Base-by-base conservation (phyloP, 2,113 vertebrate genomes). In the Patagioenas fasciata region DNA sequence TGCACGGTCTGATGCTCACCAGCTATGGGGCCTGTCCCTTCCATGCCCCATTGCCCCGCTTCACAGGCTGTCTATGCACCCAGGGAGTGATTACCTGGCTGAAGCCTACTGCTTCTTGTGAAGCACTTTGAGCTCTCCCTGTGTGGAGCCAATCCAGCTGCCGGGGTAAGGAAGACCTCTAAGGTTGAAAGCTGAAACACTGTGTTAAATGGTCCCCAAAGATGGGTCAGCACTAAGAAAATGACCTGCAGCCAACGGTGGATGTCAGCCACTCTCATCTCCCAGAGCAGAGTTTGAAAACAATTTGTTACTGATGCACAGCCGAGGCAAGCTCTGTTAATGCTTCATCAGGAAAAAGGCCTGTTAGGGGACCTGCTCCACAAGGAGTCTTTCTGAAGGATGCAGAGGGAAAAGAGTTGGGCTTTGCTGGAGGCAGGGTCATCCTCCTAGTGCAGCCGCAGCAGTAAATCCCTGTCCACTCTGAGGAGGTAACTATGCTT, bases 111-210 rank as follows among this genome's bases (percentile, higher is more conserved):
- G 60, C 50, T 70, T 64, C 15, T 42, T 13, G 31, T 34, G 54
- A 18, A 86, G 44, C 0, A 5, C 57, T 72, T 81, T 44, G 61
- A 82, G 87, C 36, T 92, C 36, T 34, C 11, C 48, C 44, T 61
- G 12, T 4, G 19, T 51, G 47, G 25, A 78, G 57, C 28, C 71
- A 61, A 44, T 53, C 8, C n/a, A 7, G 66, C 31, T 0, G 0
- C 66, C 70, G 44, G 65, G 11, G 50, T 58, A 54, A 66, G 50
- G 84, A 85, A 85, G 62, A 82, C 62, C 70, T 85, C 15, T 34
- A 69, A 57, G 78, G 81, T 81, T 96, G 89, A 89, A 85, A 91
- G 50, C 66, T 85, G 78, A 92, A 97, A 71, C 42, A 73, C 19
- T 1, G 51, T 7, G 72, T 84, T 94, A 96, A 96, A 80, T 65